Percentiles rank a stretch among this genome's conserved stretches.
Evolutionary conservation across 2,888 invertebrate genomes (phyloP).

Genomic region (Mythimna pallens): DNA sequence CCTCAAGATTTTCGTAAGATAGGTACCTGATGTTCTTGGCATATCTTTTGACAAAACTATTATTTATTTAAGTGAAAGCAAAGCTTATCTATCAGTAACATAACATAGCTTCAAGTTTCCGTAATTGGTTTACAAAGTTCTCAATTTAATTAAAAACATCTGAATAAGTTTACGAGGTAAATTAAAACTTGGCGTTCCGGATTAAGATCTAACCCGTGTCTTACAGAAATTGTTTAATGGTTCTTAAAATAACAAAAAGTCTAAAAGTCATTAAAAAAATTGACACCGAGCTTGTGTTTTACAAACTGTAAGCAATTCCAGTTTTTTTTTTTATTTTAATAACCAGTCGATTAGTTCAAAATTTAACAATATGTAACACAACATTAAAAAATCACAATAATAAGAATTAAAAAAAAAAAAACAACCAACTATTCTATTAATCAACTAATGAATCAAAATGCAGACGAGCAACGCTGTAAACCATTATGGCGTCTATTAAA

Average conservation of each 20-base stretch:
- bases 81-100: not conserved
- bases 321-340: too few relatives aligned
- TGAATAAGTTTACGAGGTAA: slow-evolving; percentile 30
- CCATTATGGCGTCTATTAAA: slow-evolving; percentile 4
- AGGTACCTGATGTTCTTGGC: too few relatives aligned
- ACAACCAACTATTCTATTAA: too few relatives aligned
- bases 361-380: too few relatives aligned
- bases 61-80: too few relatives aligned
- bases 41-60: not conserved
- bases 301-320: not conserved
- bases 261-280: not conserved
- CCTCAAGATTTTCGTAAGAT: too few relatives aligned
- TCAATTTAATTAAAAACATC: slow-evolving; percentile 36
- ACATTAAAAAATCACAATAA: too few relatives aligned
- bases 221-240: slow-evolving; percentile 5
- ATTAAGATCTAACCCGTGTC: slow-evolving; percentile 15
- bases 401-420: too few relatives aligned
- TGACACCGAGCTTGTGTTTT: not conserved
- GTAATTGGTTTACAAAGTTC: slow-evolving; percentile 36
- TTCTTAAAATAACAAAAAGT: not conserved
- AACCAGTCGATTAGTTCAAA: too few relatives aligned
- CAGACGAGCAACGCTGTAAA: not conserved
- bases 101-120: slow-evolving; percentile 2
- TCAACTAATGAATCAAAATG: not conserved
- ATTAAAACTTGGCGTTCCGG: slow-evolving; percentile 40